Percentiles rank a stretch among this genome's conserved stretches.
phyloP scores from a whole-genome alignment of 2,888 invertebrate genomes.

The Meteorus colon region DNA sequence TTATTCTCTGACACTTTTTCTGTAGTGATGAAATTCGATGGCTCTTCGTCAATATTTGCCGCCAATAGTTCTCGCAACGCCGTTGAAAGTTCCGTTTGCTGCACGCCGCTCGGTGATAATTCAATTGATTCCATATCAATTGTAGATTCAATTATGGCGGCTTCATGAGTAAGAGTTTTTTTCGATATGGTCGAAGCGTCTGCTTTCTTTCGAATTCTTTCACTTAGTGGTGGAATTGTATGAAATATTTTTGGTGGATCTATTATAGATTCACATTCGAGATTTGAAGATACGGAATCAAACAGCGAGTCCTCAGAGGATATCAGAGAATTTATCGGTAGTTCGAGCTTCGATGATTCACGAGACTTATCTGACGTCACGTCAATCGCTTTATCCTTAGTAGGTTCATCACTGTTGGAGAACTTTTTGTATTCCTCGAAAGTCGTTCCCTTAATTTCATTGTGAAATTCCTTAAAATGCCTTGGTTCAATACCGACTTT shows the following conservation, averaged over 20 bases:
- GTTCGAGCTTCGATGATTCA: conserved; percentile 49
- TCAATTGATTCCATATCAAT: conserved; percentile 62
- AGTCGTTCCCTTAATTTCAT: conserved; percentile 55
- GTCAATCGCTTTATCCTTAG: conserved; percentile 39
- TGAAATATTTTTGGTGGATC: conserved; percentile 64
- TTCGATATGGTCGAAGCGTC: conserved; percentile 58
- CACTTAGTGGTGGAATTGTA: conserved; percentile 69
- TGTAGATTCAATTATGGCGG: conserved; percentile 69
- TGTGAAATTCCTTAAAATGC: conserved; percentile 40
- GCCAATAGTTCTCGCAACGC: conserved; percentile 67
- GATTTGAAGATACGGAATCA: conserved; percentile 61
- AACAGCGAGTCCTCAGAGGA: conserved; percentile 64
- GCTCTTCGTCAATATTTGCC: conserved; percentile 63
- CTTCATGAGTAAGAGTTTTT: conserved; percentile 66
- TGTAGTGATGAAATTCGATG: conserved; percentile 39
- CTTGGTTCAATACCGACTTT: conserved; percentile 35
- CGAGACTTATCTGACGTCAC: conserved; percentile 15
- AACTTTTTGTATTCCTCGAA: conserved; percentile 60
- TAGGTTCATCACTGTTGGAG: conserved; percentile 42
- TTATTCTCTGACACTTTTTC: conserved; percentile 52
- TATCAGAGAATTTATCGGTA: conserved; percentile 43
- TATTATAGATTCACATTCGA: conserved; percentile 58
- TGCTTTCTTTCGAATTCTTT: conserved; percentile 68
- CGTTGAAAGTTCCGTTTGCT: conserved; percentile 65
- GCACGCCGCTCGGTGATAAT: conserved; percentile 56